phyloP scores from a whole-genome alignment of 2,888 invertebrate species.

The Chloroclysta siterata region DNA sequence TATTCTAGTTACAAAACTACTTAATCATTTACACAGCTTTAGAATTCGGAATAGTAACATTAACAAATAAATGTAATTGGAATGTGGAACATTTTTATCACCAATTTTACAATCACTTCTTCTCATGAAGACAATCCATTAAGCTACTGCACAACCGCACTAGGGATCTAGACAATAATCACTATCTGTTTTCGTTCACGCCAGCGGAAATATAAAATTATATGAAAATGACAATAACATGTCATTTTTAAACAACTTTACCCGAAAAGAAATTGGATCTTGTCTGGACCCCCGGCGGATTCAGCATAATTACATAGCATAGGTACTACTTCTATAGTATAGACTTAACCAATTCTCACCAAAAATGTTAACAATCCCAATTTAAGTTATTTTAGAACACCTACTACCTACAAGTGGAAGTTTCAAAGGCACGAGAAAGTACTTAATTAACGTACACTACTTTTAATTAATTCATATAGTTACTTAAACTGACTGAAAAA shows the following conservation, averaged over 20 bases:
- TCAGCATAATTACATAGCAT: too few relatives aligned
- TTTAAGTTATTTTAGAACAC: not conserved
- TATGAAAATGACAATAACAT: too few relatives aligned
- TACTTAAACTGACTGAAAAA: too few relatives aligned
- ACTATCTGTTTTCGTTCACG: too few relatives aligned
- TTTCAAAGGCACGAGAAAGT: not conserved
- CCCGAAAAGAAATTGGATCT: too few relatives aligned
- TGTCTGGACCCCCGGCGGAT: too few relatives aligned
- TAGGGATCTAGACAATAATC: too few relatives aligned
- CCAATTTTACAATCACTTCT: not conserved
- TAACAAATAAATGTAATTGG: not conserved
- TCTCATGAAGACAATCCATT: not conserved
- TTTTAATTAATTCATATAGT: not conserved
- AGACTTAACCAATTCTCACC: not conserved
- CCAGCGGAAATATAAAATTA: too few relatives aligned
- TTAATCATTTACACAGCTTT: not conserved
- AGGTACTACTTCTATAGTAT: too few relatives aligned
- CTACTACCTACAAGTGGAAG: not conserved
- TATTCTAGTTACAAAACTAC: not conserved
- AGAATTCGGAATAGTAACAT: not conserved
- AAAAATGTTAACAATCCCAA: not conserved
- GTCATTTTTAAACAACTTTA: too few relatives aligned
- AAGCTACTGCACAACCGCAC: not conserved
- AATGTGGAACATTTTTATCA: not conserved
- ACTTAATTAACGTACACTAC: not conserved